Evolutionary conservation across 2,888 invertebrate species (phyloP).

Genomic region (Heliconius charithonia): DNA sequence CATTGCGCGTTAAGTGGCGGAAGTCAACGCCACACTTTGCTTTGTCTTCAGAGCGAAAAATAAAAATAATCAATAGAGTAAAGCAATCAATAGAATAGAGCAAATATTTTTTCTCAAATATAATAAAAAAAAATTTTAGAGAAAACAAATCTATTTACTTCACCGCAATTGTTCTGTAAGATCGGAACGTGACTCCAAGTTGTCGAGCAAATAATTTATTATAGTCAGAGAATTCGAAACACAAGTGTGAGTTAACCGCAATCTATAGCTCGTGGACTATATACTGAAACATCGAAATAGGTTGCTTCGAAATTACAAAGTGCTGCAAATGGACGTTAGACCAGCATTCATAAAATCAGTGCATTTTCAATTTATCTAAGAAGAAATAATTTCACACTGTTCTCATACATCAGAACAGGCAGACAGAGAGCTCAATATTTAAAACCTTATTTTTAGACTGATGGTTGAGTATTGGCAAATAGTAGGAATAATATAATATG

Average conservation of each 20-base stretch:
- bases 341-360: not conserved
- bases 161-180: slow-evolving; percentile 9
- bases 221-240: not conserved
- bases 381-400: too few species aligned
- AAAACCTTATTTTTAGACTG: too few species aligned
- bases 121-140: not conserved
- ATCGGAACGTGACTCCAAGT: not conserved
- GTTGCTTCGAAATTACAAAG: not conserved
- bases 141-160: not conserved
- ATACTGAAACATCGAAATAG: not conserved
- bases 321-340: not conserved
- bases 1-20: too few species aligned
- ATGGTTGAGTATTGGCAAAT: too few species aligned
- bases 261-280: slow-evolving; percentile 4
- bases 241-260: slow-evolving; percentile 11
- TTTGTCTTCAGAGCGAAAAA: too few species aligned
- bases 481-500: too few species aligned
- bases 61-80: too few species aligned
- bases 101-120: too few species aligned
- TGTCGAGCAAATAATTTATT: slow-evolving; percentile 22
- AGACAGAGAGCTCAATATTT: too few species aligned
- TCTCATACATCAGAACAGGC: too few species aligned
- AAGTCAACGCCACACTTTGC: too few species aligned
- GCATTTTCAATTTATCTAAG: not conserved
- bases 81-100: too few species aligned